Evolutionary conservation across 2,113 vertebrate genomes (phyloP).

Genomic region (Aldabrachelys gigantea): DNA sequence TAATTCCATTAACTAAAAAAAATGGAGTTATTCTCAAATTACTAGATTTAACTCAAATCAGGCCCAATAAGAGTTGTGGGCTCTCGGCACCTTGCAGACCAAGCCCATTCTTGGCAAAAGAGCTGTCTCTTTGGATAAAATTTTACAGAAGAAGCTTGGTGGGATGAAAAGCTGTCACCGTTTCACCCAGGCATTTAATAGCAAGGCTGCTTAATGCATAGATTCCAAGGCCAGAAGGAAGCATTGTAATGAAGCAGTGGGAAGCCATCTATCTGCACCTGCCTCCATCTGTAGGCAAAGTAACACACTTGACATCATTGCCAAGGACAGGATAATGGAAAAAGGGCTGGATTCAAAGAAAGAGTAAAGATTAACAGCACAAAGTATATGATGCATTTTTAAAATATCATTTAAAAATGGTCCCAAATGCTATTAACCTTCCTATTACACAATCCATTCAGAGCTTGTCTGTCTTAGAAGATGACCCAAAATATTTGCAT

Average conservation of each 20-base stretch:
- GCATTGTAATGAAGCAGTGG: not conserved
- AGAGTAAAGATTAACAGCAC: not conserved
- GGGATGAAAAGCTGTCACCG: not conserved
- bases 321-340: not conserved
- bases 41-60: not conserved
- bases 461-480: not conserved
- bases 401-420: not conserved
- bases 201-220: rapidly evolving
- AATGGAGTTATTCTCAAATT: not conserved
- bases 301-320: not conserved
- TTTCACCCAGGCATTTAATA: rapidly evolving
- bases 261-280: not conserved
- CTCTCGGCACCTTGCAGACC: not conserved
- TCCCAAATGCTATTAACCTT: not conserved
- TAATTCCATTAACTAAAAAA: not conserved
- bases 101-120: not conserved
- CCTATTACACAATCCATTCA: not conserved
- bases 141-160: not conserved
- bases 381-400: not conserved
- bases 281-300: not conserved
- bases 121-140: not conserved
- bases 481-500: not conserved
- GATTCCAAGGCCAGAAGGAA: not conserved
- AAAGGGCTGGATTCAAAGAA: not conserved
- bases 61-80: not conserved